These are phyloP conservation scores for Poeciliopsis retropinna DNA, from an alignment of 2,113 vertebrate species.

Conservation along the genomic window DNA sequence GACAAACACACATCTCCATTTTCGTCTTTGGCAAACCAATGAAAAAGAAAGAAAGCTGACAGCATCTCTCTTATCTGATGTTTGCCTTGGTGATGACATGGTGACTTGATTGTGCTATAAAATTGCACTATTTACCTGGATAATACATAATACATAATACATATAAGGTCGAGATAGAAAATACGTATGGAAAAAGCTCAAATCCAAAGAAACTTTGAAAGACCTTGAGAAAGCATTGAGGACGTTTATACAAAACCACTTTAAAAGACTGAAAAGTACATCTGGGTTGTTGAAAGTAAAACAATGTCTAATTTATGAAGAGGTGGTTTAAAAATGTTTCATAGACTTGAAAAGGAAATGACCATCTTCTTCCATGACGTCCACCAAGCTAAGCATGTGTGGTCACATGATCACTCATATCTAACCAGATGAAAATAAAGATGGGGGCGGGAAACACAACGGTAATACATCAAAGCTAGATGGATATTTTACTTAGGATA, in stretches of 20 bases:
- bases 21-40: neutral
- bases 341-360: too few relatives aligned
- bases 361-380: constrained; percentile 6
- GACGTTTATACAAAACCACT: neutral
- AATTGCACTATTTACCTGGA: too few relatives aligned
- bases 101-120: too few relatives aligned
- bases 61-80: neutral
- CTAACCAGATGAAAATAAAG: constrained; percentile 30
- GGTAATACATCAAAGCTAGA: constrained; percentile 71
- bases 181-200: neutral
- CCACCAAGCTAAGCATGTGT: constrained; percentile 24
- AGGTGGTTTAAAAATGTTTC: too few relatives aligned
- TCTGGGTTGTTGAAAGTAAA: too few relatives aligned
- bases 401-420: constrained; percentile 36
- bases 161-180: neutral
- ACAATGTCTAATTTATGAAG: too few relatives aligned
- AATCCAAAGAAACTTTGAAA: neutral
- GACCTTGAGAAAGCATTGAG: neutral
- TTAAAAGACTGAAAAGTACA: too few relatives aligned
- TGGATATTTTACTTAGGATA: constrained; percentile 61
- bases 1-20: too few relatives aligned
- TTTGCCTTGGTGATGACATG: neutral
- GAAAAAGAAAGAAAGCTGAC: neutral
- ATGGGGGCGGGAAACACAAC: constrained; percentile 31
- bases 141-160: neutral